Evolutionary conservation across 2,797 vertebrate genomes (phyloP).

Genomic region (Fundulus diaphanus): DNA sequence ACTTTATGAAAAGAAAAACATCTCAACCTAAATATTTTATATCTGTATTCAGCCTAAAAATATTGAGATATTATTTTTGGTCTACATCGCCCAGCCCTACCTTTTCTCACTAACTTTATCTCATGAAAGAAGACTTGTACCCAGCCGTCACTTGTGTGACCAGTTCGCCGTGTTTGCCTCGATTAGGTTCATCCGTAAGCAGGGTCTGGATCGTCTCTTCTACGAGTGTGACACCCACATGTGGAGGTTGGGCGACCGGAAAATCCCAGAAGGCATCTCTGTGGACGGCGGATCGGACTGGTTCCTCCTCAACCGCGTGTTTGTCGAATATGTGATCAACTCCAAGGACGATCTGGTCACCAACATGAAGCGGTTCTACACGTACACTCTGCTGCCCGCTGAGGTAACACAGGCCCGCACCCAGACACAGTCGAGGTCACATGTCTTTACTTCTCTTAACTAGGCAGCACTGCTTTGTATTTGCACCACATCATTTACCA

Average conservation of each 20-base stretch:
- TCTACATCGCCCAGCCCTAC: no score
- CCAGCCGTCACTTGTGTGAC: neutral
- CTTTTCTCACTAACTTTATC: neutral
- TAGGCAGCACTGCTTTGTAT: slow-evolving; percentile 28
- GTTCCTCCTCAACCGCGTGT: slow-evolving; percentile 95
- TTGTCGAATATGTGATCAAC: slow-evolving; percentile 95
- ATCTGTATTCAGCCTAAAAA: no score
- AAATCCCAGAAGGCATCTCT: slow-evolving; percentile 93
- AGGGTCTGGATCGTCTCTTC: slow-evolving; percentile 96
- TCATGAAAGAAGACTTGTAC: neutral
- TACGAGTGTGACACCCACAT: slow-evolving; percentile 97
- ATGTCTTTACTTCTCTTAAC: slow-evolving; percentile 31
- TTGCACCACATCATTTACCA: slow-evolving; percentile 17
- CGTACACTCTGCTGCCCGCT: slow-evolving; percentile 93
- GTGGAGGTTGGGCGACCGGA: slow-evolving; percentile 96
- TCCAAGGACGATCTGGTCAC: slow-evolving; percentile 92
- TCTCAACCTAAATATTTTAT: no score
- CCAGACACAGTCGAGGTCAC: slow-evolving; percentile 8
- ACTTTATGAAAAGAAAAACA: no score
- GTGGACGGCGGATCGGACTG: slow-evolving; percentile 97
- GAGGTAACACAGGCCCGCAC: slow-evolving; percentile 83
- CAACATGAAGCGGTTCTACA: slow-evolving; percentile 96
- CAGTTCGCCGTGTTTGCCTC: slow-evolving; percentile 13
- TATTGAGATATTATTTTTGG: no score
- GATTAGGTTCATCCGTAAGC: slow-evolving; percentile 94